Conservation (phyloP, 2,113 vertebrate genomes). For the Rattus rattus region DNA sequence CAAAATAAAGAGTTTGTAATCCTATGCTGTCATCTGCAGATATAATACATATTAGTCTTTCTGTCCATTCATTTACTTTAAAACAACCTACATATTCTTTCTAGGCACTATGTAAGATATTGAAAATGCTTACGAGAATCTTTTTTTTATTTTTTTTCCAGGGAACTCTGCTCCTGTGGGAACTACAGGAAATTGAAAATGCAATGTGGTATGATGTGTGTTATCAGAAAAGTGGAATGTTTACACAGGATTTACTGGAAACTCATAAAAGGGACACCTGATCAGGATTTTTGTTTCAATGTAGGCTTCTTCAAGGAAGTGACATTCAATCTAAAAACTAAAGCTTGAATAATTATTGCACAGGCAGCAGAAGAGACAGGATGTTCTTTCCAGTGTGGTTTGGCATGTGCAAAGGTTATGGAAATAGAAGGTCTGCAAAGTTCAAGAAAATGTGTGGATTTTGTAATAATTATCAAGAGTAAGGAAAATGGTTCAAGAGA, state of each 20-base stretch:
- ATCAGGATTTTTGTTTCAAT: slow-evolving; percentile 5
- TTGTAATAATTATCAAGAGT: slow-evolving; percentile 4
- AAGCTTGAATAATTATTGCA: not conserved
- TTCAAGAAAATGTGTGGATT: not conserved
- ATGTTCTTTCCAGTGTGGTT: not conserved
- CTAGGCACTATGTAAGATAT: not conserved
- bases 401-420: not conserved
- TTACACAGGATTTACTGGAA: not conserved
- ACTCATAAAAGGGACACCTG: slow-evolving; percentile 11
- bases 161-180: not conserved
- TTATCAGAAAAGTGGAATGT: not conserved
- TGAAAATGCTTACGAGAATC: slow-evolving; percentile 6
- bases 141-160: not conserved
- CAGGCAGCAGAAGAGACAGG: not conserved
- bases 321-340: slow-evolving; percentile 26
- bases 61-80: not conserved
- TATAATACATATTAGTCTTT: not conserved
- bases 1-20: not conserved
- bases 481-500: not conserved
- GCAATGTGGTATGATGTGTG: not conserved
- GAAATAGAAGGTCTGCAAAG: not conserved
- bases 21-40: not conserved
- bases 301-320: slow-evolving; percentile 1
- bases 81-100: not conserved
- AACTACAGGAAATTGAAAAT: slow-evolving; percentile 30